Evolutionary conservation across 2,797 vertebrate genomes (phyloP).

Genomic region (Arctocebus calabarensis): DNA sequence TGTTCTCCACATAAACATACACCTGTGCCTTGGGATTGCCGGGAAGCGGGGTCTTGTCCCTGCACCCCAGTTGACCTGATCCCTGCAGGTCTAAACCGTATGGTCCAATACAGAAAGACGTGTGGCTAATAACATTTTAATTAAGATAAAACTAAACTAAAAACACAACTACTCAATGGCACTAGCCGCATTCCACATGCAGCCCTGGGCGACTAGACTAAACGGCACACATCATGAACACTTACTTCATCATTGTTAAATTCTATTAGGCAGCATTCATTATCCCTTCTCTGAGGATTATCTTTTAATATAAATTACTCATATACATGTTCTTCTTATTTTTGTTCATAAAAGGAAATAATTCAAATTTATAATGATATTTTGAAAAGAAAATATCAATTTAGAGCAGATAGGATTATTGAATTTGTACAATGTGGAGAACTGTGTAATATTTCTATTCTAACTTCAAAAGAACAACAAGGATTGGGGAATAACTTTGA

Average conservation of each 20-base stretch:
- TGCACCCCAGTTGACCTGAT: too few species aligned
- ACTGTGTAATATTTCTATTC: not conserved
- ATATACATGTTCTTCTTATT: not conserved
- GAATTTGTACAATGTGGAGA: not conserved
- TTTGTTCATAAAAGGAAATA: slow-evolving; percentile 16
- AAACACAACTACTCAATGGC: not conserved
- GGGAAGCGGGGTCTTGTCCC: too few species aligned
- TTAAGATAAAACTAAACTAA: slow-evolving; percentile 17
- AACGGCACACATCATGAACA: not conserved
- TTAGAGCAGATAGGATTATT: not conserved
- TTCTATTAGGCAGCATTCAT: not conserved
- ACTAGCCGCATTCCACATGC: not conserved
- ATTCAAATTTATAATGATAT: not conserved
- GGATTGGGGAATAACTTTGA: not conserved
- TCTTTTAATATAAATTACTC: not conserved
- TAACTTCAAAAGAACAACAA: slow-evolving; percentile 52
- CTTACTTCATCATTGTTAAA: not conserved
- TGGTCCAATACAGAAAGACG: not conserved
- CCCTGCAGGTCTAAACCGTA: not conserved
- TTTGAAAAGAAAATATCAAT: not conserved
- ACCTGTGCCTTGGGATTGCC: too few species aligned
- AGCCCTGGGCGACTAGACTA: not conserved
- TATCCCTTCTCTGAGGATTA: not conserved
- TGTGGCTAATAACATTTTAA: not conserved
- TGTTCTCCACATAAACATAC: too few species aligned